Evolutionary conservation across 2,113 vertebrate genomes (phyloP).

Genomic region (Percina caprodes): DNA sequence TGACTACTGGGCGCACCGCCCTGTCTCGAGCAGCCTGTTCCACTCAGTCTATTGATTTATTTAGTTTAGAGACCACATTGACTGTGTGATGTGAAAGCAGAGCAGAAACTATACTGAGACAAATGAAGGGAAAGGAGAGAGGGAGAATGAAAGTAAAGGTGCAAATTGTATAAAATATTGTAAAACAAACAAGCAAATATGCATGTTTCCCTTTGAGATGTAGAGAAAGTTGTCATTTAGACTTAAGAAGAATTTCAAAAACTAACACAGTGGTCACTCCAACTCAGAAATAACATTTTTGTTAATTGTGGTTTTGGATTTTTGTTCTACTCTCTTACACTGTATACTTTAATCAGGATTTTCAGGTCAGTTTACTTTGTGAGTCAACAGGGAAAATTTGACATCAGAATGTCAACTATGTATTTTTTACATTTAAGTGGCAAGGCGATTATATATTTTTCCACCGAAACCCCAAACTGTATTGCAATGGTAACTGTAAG

Average conservation of each 20-base stretch:
- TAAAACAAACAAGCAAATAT: not conserved
- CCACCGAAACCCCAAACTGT: constrained; percentile 43
- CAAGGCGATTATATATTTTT: constrained; percentile 39
- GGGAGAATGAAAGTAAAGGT: not conserved
- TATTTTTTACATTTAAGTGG: constrained; percentile 45
- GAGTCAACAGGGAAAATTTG: constrained; percentile 46
- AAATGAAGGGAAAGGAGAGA: not conserved
- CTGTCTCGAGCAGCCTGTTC: constrained; percentile 32
- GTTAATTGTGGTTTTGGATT: constrained; percentile 19
- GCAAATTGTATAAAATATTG: not conserved
- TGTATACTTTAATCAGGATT: not conserved
- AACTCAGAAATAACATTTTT: not conserved
- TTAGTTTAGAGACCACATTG: not conserved
- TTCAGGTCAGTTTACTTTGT: constrained; percentile 37
- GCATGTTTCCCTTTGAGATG: not conserved
- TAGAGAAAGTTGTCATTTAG: not conserved
- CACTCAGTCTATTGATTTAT: constrained; percentile 51
- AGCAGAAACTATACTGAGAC: constrained; percentile 20
- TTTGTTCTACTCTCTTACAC: not conserved
- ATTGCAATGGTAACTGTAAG: constrained; percentile 15
- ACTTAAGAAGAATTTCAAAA: not conserved
- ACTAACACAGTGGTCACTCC: not conserved
- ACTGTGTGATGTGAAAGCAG: constrained; percentile 39
- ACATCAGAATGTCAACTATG: constrained; percentile 29
- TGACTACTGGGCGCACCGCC: constrained; percentile 6